Conservation (phyloP, 2,797 vertebrate genomes). For the Rhabdomys pumilio region DNA sequence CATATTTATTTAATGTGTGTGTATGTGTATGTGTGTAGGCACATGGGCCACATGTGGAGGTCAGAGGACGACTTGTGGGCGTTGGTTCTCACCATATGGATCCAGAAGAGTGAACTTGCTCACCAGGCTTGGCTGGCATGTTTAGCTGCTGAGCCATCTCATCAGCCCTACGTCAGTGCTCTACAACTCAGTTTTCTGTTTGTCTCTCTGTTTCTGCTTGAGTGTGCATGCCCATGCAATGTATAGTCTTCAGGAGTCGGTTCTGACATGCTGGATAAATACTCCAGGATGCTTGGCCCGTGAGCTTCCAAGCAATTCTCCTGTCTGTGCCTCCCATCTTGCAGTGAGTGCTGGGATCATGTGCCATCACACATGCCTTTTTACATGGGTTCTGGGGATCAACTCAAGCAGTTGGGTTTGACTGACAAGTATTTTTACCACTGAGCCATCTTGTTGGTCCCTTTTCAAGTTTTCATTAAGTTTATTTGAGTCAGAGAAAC, state of each 20-base stretch:
- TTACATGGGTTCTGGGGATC: not conserved
- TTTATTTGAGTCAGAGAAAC: constrained; percentile 4
- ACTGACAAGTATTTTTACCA: not conserved
- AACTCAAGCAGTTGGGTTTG: not conserved
- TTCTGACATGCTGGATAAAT: not conserved
- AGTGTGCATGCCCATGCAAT: not conserved
- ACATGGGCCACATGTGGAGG: not conserved
- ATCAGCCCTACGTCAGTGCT: not conserved
- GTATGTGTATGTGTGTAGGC: not conserved
- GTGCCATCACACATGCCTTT: not conserved
- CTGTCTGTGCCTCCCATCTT: not conserved
- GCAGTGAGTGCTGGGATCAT: not conserved
- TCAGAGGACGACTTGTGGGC: not conserved
- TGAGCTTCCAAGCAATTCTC: not conserved
- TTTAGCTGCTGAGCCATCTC: not conserved
- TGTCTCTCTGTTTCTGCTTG: not conserved
- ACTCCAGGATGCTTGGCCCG: not conserved
- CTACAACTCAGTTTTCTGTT: not conserved
- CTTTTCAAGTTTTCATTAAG: constrained; percentile 32
- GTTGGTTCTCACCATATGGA: not conserved
- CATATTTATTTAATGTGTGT: not conserved
- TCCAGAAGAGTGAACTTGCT: not conserved
- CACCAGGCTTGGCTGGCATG: not conserved
- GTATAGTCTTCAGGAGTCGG: not conserved
- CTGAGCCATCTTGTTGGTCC: not conserved